Conservation (phyloP, 2,113 vertebrate genomes). For the Vulpes lagopus region DNA sequence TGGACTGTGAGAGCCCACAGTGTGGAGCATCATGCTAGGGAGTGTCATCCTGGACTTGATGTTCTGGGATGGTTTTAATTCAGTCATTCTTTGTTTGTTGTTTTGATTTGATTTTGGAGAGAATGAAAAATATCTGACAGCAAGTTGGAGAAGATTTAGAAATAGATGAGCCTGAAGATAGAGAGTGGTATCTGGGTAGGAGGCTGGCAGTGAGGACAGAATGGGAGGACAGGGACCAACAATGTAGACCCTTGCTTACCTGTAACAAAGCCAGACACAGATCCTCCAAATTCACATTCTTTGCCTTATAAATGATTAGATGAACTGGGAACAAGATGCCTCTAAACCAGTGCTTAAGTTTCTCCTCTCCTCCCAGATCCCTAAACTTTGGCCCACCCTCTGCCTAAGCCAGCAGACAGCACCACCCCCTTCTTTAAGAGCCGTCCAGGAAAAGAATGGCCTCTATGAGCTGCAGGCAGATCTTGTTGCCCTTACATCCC, state of each 20-base stretch:
- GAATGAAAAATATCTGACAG: neutral
- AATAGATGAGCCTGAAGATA: neutral
- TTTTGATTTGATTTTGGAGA: neutral
- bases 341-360: neutral
- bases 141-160: neutral
- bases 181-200: neutral
- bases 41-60: neutral
- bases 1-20: accelerated
- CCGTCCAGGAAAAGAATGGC: neutral
- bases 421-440: neutral
- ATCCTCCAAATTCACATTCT: neutral
- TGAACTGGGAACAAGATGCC: neutral
- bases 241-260: neutral
- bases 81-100: neutral
- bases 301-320: neutral
- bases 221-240: neutral
- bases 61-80: neutral
- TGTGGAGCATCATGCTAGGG: no score
- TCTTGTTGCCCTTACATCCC: neutral
- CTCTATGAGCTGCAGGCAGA: neutral
- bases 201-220: neutral
- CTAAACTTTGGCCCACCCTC: neutral
- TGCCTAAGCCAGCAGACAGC: neutral
- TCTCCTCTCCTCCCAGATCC: neutral
- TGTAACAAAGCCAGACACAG: neutral